Evolutionary conservation across 2,113 vertebrate species (phyloP).

Genomic region (Malurus cyaneus): DNA sequence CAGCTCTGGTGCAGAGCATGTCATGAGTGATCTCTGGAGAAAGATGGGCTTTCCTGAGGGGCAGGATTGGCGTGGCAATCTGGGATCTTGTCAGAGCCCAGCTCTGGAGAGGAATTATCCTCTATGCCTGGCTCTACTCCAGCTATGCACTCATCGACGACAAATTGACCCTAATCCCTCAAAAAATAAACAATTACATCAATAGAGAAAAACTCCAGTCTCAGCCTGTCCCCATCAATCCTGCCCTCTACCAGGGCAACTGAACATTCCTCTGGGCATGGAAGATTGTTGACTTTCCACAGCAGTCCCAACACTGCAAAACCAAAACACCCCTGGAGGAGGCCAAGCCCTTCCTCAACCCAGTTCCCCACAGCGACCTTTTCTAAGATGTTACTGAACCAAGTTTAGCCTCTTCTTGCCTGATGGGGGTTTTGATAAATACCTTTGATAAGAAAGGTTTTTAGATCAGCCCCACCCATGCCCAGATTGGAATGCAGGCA

Average conservation of each 20-base stretch:
- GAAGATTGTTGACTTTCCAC: neutral
- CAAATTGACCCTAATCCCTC: neutral
- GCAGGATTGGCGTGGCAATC: neutral
- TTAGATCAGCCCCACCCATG: neutral
- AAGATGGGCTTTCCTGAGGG: neutral
- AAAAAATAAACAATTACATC: neutral
- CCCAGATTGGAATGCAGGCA: neutral
- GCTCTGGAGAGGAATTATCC: neutral
- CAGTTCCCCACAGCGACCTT: neutral
- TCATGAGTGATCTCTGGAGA: neutral
- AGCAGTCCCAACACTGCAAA: neutral
- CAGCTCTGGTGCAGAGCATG: neutral
- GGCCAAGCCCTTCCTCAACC: neutral
- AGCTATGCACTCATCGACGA: accelerated
- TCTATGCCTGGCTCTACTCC: neutral
- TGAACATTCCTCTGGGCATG: neutral
- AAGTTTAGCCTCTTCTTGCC: neutral
- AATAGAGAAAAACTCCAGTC: neutral
- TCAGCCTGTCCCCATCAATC: neutral
- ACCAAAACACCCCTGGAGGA: neutral
- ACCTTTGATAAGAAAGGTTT: neutral
- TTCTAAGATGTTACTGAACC: neutral
- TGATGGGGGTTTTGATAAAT: neutral
- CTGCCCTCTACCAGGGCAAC: neutral
- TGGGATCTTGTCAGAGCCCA: neutral